phyloP scores from a whole-genome alignment of 1,140 invertebrate species.

The Ceratina calcarata region DNA sequence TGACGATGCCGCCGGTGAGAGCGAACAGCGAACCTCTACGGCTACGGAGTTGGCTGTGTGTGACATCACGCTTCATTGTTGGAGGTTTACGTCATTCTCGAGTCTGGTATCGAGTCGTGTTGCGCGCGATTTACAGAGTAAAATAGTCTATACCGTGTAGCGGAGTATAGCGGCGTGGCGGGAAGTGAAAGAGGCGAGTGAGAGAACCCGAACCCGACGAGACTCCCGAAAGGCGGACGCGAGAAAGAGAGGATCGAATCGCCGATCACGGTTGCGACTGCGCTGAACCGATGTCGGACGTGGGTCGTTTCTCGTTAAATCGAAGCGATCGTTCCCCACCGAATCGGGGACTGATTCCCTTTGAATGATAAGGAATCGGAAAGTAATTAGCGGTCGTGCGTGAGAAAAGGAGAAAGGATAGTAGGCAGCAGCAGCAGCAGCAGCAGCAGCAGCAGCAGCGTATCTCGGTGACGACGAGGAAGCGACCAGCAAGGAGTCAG shows the following conservation, averaged over 20 bases:
- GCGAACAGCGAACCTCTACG: conserved; percentile 36
- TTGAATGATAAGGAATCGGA: background rate
- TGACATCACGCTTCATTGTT: conserved; percentile 78
- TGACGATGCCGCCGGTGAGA: conserved; percentile 17
- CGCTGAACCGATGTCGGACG: conserved; percentile 57
- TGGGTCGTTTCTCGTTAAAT: conserved; percentile 14
- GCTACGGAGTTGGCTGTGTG: conserved; percentile 53
- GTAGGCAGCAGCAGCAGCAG: too few species aligned
- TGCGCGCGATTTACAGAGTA: conserved; percentile 54
- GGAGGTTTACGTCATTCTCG: conserved; percentile 80
- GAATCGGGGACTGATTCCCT: background rate
- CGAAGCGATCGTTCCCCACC: background rate
- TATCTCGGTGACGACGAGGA: too few species aligned
- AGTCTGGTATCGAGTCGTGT: conserved; percentile 54
- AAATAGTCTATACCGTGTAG: conserved; percentile 17
- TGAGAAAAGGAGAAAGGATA: background rate
- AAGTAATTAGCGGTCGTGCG: too few species aligned
- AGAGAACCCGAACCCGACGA: conserved; percentile 4
- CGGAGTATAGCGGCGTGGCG: conserved; percentile 33
- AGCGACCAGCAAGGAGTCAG: too few species aligned
- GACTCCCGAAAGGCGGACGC: conserved; percentile 11
- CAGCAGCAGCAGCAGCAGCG: too few species aligned
- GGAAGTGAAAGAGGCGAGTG: conserved; percentile 29
- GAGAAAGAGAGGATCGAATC: too few species aligned
- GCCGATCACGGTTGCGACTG: conserved; percentile 26